Conservation (phyloP, 1,140 invertebrate species). For the Trachymyrmex septentrionalis region DNA sequence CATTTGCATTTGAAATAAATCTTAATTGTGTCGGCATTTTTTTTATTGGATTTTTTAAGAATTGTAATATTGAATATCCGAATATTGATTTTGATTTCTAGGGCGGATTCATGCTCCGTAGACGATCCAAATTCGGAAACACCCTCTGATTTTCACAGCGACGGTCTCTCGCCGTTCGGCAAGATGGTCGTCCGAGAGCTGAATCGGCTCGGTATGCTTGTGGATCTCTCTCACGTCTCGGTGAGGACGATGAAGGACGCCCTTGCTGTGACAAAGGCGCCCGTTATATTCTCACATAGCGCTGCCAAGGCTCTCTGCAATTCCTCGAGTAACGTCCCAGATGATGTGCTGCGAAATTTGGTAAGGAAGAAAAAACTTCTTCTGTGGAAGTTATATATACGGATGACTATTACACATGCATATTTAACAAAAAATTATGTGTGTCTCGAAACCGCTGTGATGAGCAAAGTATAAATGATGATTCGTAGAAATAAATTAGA, state of each 20-base stretch:
- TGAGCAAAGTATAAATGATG: background rate
- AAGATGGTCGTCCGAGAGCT: slow-evolving; percentile 94
- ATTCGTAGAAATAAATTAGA: background rate
- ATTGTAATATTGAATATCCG: background rate
- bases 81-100: slow-evolving; percentile 70
- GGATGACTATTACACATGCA: background rate
- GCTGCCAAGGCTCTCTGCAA: slow-evolving; percentile 95
- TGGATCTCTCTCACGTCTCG: slow-evolving; percentile 96
- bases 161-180: slow-evolving; percentile 91
- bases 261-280: slow-evolving; percentile 93
- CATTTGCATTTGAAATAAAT: background rate
- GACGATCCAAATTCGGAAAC: slow-evolving; percentile 86
- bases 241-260: slow-evolving; percentile 95
- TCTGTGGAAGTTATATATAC: background rate
- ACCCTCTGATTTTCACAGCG: slow-evolving; percentile 87
- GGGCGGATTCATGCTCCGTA: slow-evolving; percentile 87
- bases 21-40: background rate
- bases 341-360: slow-evolving; percentile 93
- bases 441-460: background rate
- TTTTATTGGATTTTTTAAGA: background rate
- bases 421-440: no score
- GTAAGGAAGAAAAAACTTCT: slow-evolving; percentile 84
- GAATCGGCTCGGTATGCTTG: slow-evolving; percentile 97
- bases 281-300: slow-evolving; percentile 97
- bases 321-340: slow-evolving; percentile 95